Evolutionary conservation across 2,113 vertebrate species (phyloP), one percentile per base, ranked within the genome.

Genomic region (Eulemur rufifrons): DNA sequence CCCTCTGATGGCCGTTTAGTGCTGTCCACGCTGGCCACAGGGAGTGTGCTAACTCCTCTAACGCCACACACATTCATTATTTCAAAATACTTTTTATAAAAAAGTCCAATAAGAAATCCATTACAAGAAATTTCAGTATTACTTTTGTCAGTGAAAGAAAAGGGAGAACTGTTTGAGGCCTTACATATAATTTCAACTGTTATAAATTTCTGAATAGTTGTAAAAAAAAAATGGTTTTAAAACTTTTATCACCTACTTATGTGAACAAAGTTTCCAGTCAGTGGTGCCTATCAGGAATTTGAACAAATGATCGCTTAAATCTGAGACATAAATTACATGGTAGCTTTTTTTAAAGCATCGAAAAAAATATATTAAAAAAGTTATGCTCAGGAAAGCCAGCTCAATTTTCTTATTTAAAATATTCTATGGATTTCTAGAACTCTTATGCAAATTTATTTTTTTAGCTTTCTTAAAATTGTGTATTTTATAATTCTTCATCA

Each of bases 171-270:
- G 5, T 76, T 71, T 91, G 68, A 94, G 42, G 17, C 27, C 91
- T 93, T 94, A 96, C 83, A 86, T 77, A 56, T 34, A 86, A 96
- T 95, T 86, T 95, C 56, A 87, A 21, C 45, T 76, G 37, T 74
- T 84, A 17, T 94, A 90, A 95, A 95, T 94, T 89, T 96, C 77
- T 92, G 81, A 97, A 85, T 59, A 64, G 34, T 10, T 84, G 27
- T 96, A 29, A 94, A 94, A 90, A 66, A 54, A 66, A 54, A 94
- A 42, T 47, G 80, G 69, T 76, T 96, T 92, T 84, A 94, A 97
- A 95, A 90, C 56, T 90, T 97, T 96, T 81, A 96, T 86, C 50
- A 39, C 69, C 61, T 63, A 42, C 50, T 89, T 89, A 9, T 20
- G 25, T 74, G 89, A 95, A 69, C 63, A 64, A 86, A 91, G 74